A percentile compares a stretch with the other conserved stretches of the same genome.
Conservation (phyloP, 64 coral and sea anemone species). For the Cladopsammia gracilis region DNA sequence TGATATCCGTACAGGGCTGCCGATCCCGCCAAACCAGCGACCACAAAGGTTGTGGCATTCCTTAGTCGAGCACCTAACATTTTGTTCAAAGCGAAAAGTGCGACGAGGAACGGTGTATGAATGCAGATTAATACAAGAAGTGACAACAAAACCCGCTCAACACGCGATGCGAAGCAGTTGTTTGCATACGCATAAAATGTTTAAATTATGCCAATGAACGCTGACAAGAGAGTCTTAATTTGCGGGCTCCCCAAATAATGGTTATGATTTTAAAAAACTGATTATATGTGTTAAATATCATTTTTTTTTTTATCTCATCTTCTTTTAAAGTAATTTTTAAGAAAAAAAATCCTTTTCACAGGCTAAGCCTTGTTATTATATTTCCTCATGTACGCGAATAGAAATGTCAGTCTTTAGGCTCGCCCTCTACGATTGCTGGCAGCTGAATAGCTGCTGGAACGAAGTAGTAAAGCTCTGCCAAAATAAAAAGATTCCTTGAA, state of each 20-base stretch:
- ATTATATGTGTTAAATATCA: no score
- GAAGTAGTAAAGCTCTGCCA: no score
- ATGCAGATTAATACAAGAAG: background rate
- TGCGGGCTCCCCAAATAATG: background rate
- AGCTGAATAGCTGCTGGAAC: no score
- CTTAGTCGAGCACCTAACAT: background rate
- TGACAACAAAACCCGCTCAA: background rate
- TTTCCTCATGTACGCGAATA: no score
- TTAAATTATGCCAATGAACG: background rate
- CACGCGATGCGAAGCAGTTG: background rate
- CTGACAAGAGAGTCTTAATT: background rate
- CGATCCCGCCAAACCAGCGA: conserved; percentile 10
- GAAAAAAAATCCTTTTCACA: no score
- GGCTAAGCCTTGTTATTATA: no score
- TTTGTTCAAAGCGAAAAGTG: background rate
- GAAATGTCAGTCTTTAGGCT: no score
- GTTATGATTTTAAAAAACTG: no score
- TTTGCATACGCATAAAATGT: background rate
- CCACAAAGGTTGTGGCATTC: background rate
- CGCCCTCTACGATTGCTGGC: no score
- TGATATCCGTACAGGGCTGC: background rate
- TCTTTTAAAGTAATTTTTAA: no score
- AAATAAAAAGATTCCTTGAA: no score
- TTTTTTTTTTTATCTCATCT: no score
- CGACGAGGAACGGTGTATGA: background rate